These are phyloP conservation scores for Brotogeris chrysoptera DNA, from an alignment of 2,797 vertebrate genomes.

Conservation along the genomic window DNA sequence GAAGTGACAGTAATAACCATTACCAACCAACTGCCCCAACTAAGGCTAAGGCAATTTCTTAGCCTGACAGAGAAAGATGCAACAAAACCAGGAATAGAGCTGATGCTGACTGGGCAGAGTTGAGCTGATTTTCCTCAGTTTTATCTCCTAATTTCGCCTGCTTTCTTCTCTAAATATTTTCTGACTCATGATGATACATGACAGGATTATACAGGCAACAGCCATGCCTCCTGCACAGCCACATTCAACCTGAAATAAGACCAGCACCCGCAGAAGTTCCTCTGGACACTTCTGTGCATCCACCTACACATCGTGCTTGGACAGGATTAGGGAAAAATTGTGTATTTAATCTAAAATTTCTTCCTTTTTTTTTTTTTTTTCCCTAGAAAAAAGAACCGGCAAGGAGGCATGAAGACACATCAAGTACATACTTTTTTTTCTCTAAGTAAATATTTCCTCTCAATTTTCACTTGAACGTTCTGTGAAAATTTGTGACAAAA, in stretches of 20 bases:
- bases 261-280: neutral
- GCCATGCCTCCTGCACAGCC: neutral
- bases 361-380: neutral
- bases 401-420: neutral
- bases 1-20: neutral
- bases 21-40: neutral
- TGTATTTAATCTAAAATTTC: neutral
- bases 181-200: neutral
- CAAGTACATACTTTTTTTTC: neutral
- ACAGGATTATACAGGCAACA: neutral
- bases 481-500: neutral
- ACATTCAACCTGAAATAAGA: neutral
- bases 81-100: neutral
- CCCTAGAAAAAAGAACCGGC: neutral
- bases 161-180: neutral
- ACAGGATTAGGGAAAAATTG: neutral
- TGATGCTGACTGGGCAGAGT: neutral
- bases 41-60: neutral
- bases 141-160: neutral
- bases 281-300: neutral
- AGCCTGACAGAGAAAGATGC: neutral
- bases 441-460: neutral
- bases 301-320: neutral
- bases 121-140: neutral
- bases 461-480: neutral